Evolutionary conservation across 2,113 vertebrate genomes (phyloP).

Genomic region (Xiphophorus couchianus): DNA sequence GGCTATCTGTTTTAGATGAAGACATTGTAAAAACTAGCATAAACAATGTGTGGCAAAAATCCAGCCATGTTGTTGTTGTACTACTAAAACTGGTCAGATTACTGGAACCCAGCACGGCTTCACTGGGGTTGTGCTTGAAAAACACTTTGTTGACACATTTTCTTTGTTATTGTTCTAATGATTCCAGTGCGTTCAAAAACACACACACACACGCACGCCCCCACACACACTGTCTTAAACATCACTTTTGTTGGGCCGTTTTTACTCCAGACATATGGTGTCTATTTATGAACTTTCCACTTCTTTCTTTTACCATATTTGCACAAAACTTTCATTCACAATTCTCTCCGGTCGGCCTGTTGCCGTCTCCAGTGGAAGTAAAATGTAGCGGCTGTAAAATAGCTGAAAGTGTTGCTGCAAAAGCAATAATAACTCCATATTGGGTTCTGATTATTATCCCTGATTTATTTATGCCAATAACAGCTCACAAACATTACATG

Average conservation of each 20-base stretch:
- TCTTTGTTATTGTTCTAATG: background rate
- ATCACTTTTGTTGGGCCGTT: conserved; percentile 17
- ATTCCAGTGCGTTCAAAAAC: background rate
- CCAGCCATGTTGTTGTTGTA: background rate
- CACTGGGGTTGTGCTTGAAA: background rate
- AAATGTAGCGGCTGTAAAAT: background rate
- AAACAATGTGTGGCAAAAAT: conserved; percentile 18
- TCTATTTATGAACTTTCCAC: conserved; percentile 30
- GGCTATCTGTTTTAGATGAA: too few species aligned
- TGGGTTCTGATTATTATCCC: background rate
- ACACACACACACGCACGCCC: background rate
- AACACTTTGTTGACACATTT: too few species aligned
- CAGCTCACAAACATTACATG: background rate
- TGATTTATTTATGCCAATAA: background rate
- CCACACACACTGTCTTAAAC: too few species aligned
- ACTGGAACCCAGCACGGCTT: background rate
- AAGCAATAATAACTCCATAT: background rate
- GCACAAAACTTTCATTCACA: conserved; percentile 2
- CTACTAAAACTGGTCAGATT: background rate
- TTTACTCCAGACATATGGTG: conserved; percentile 21
- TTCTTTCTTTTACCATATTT: background rate
- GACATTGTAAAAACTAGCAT: too few species aligned
- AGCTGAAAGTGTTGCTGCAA: background rate
- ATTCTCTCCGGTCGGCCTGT: background rate
- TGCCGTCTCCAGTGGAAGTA: background rate